These are phyloP conservation scores for Drosophila dunni DNA, from an alignment of 1,140 invertebrate species.

Conservation along the genomic window DNA sequence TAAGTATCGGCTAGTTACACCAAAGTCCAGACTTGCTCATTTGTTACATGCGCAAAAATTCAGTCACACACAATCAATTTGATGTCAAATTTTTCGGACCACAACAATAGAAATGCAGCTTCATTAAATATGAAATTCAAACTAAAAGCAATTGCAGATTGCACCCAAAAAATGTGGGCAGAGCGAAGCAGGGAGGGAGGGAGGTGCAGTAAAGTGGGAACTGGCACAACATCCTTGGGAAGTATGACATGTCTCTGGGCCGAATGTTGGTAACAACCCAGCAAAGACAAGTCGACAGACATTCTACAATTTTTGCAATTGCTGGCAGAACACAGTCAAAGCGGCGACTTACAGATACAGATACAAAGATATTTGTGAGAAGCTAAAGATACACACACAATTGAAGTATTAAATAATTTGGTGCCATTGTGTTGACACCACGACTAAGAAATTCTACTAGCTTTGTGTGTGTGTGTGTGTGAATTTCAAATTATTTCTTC, in stretches of 20 bases:
- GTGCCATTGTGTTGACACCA: slow-evolving; percentile 80
- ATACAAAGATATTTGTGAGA: slow-evolving; percentile 7
- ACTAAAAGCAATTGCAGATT: slow-evolving; percentile 70
- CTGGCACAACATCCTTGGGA: slow-evolving; percentile 24
- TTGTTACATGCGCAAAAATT: slow-evolving; percentile 43
- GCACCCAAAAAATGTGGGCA: slow-evolving; percentile 31
- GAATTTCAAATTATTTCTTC: slow-evolving; percentile 78
- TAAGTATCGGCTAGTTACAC: not conserved
- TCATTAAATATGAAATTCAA: slow-evolving; percentile 77
- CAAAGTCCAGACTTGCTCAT: slow-evolving; percentile 10
- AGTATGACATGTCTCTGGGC: slow-evolving; percentile 34
- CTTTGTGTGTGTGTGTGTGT: slow-evolving; percentile 39
- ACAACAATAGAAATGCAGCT: slow-evolving; percentile 65
- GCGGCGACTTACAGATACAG: slow-evolving; percentile 30
- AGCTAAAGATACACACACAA: slow-evolving; percentile 55
- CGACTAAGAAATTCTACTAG: slow-evolving; percentile 46
- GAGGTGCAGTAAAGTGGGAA: not conserved
- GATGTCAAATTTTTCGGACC: slow-evolving; percentile 62
- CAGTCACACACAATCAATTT: slow-evolving; percentile 55
- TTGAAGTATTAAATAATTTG: slow-evolving; percentile 83
- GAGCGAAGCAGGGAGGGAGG: not conserved
- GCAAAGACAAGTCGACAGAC: slow-evolving; percentile 19
- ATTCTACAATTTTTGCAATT: slow-evolving; percentile 68
- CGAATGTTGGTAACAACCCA: not conserved
- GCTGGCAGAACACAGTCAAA: slow-evolving; percentile 39